Percentiles rank a stretch among this genome's conserved stretches.
Conservation (phyloP, 2,888 invertebrate species). For the Chromoteleia sp. region DNA sequence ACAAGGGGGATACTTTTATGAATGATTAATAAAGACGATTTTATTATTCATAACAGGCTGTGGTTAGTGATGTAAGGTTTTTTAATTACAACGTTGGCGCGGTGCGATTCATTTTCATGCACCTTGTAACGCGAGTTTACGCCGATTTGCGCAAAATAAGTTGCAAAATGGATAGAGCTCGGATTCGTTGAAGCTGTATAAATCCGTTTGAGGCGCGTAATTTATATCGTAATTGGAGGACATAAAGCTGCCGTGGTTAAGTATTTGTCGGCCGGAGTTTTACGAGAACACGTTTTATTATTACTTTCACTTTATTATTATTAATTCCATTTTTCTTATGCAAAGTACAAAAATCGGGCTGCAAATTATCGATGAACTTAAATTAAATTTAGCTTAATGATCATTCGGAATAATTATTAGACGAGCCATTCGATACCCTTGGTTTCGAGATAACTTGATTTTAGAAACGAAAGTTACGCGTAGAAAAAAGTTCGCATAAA, state of each 20-base stretch:
- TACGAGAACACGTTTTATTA: conserved; percentile 29
- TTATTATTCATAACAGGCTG: conserved; percentile 30
- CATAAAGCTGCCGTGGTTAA: conserved; percentile 24
- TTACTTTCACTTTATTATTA: conserved; percentile 25
- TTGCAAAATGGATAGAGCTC: conserved; percentile 25
- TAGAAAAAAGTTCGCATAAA: no score
- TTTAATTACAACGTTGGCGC: conserved; percentile 27
- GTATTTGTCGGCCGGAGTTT: conserved; percentile 22
- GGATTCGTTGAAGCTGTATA: conserved; percentile 34
- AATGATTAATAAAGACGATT: conserved; percentile 32
- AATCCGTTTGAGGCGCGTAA: conserved; percentile 37
- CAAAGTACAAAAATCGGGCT: background rate
- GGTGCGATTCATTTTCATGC: conserved; percentile 31
- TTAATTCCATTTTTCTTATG: conserved; percentile 4
- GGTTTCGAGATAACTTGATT: no score
- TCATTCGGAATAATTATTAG: no score
- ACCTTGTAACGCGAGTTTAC: conserved; percentile 32
- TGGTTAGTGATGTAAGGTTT: conserved; percentile 27
- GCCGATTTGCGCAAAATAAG: conserved; percentile 24
- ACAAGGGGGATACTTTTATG: conserved; percentile 15
- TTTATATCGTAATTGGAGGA: conserved; percentile 43
- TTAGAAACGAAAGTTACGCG: no score
- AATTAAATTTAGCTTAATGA: no score
- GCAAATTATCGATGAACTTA: background rate
- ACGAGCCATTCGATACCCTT: no score